A percentile compares a stretch with the other conserved stretches of the same genome.
Conservation (phyloP, 2,113 vertebrate species). For the Todiramphus saurophagus region DNA sequence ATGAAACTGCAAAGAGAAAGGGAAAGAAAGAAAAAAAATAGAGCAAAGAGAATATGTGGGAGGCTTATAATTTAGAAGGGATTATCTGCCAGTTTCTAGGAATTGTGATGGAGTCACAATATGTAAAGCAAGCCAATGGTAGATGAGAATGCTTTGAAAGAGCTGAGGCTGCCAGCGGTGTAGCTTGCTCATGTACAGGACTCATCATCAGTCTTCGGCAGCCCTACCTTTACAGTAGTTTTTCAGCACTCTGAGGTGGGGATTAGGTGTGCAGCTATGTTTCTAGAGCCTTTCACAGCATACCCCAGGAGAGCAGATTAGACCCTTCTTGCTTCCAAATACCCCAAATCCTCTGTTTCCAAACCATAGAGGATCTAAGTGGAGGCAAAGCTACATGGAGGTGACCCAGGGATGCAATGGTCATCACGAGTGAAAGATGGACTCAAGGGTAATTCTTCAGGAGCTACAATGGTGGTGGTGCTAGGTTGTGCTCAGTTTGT, state of each 20-base stretch:
- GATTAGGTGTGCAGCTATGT: background rate
- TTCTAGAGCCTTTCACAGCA: background rate
- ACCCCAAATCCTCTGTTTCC: background rate
- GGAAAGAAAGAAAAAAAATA: background rate
- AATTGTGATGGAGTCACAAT: background rate
- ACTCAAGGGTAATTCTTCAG: background rate
- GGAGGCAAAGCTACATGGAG: background rate
- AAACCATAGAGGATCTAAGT: background rate
- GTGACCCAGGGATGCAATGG: background rate
- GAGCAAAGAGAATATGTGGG: background rate
- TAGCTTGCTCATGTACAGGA: background rate
- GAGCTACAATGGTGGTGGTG: fast-evolving
- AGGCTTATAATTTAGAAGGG: background rate
- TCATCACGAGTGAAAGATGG: background rate
- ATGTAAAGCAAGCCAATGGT: background rate
- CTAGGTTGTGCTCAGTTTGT: background rate
- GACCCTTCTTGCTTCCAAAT: background rate
- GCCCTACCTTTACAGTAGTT: background rate
- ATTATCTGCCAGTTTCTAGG: background rate
- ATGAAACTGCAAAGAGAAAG: background rate
- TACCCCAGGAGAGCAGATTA: background rate
- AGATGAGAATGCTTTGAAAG: background rate
- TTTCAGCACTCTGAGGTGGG: background rate
- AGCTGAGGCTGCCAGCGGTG: background rate
- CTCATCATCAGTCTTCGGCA: background rate